phyloP scores from a whole-genome alignment of 2,888 invertebrate species.

The Epinotia brunnichana region DNA sequence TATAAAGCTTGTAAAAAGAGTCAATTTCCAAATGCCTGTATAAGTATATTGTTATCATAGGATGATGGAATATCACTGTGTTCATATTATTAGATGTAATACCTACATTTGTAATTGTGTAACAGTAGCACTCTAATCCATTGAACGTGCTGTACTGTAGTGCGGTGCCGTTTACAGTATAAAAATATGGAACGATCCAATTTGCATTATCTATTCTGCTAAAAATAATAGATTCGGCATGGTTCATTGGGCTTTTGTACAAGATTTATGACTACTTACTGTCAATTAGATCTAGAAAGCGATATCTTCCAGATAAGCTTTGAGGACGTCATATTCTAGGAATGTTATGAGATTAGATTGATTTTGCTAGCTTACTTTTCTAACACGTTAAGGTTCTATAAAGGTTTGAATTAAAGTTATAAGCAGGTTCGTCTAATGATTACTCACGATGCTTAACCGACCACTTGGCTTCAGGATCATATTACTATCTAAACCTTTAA shows the following conservation, averaged over 20 bases:
- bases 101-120: too few species aligned
- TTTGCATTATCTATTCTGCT: constrained; percentile 28
- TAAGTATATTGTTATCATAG: too few species aligned
- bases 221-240: constrained; percentile 31
- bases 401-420: too few species aligned
- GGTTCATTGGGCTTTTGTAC: constrained; percentile 11
- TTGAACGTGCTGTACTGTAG: constrained; percentile 7
- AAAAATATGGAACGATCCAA: constrained; percentile 32
- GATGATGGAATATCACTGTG: too few species aligned
- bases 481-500: too few species aligned
- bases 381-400: not conserved
- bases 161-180: constrained; percentile 20
- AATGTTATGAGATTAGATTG: not conserved
- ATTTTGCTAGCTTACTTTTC: too few species aligned
- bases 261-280: constrained; percentile 8
- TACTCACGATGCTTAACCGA: too few species aligned
- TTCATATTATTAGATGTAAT: too few species aligned
- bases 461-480: too few species aligned
- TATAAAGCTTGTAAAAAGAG: too few species aligned
- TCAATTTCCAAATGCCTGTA: too few species aligned
- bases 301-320: constrained; percentile 5
- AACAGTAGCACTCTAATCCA: constrained; percentile 9
- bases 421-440: too few species aligned
- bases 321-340: not conserved
- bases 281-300: constrained; percentile 8